phyloP scores from a whole-genome alignment of 2,888 invertebrate genomes.

The Ennomos fuscantarius region DNA sequence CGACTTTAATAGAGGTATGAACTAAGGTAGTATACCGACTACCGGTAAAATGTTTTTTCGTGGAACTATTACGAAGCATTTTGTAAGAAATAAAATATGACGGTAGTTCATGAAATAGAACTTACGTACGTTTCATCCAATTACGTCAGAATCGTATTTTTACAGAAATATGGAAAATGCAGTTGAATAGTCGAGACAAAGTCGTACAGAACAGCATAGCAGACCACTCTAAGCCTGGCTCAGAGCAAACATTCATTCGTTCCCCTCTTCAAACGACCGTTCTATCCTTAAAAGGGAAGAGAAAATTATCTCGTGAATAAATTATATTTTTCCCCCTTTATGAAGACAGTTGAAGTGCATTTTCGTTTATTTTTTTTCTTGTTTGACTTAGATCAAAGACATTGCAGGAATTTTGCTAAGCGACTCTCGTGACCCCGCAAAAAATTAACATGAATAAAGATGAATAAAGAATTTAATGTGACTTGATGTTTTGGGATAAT shows the following conservation, averaged over 20 bases:
- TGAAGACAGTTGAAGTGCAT: slow-evolving; percentile 84
- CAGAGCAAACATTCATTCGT: slow-evolving; percentile 75
- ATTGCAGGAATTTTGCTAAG: slow-evolving; percentile 70
- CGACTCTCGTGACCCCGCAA: slow-evolving; percentile 68
- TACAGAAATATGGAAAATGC: slow-evolving; percentile 30
- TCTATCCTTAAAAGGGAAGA: slow-evolving; percentile 73
- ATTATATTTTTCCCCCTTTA: slow-evolving; percentile 83
- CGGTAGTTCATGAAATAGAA: slow-evolving; percentile 23
- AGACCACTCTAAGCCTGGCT: slow-evolving; percentile 44
- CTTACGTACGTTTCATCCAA: slow-evolving; percentile 22
- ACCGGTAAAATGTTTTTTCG: too few species aligned
- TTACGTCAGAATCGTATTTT: slow-evolving; percentile 36
- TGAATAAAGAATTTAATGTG: slow-evolving; percentile 81
- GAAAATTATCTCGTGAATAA: slow-evolving; percentile 85
- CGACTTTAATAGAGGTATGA: too few species aligned
- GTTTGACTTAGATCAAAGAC: slow-evolving; percentile 79
- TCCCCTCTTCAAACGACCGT: slow-evolving; percentile 70
- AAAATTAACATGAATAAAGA: slow-evolving; percentile 78
- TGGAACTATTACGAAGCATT: neutral
- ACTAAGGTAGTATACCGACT: too few species aligned
- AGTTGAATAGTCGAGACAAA: slow-evolving; percentile 51
- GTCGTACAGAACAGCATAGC: slow-evolving; percentile 46
- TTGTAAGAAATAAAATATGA: slow-evolving; percentile 10
- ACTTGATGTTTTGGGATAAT: slow-evolving; percentile 80
- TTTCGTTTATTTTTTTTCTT: slow-evolving; percentile 78